Evolutionary conservation across 2,113 vertebrate genomes (phyloP).

Genomic region (Ginglymostoma cirratum): DNA sequence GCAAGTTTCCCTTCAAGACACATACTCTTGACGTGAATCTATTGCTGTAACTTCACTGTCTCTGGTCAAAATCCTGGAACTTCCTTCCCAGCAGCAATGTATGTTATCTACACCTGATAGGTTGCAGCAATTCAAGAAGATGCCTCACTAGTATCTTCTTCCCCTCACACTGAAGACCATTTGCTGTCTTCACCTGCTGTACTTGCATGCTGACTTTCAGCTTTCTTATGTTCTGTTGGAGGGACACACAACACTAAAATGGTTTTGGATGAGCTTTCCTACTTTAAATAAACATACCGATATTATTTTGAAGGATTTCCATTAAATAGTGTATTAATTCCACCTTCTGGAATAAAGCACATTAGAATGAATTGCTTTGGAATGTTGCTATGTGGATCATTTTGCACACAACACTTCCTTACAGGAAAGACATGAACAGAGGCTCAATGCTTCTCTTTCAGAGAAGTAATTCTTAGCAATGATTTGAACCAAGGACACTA

Average conservation of each 20-base stretch:
- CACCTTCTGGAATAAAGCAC: neutral
- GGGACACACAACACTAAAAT: neutral
- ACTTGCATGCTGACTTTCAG: no score
- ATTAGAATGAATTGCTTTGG: neutral
- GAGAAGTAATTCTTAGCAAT: neutral
- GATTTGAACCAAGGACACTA: neutral
- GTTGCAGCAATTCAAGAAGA: no score
- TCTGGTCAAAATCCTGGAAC: no score
- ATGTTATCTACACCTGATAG: no score
- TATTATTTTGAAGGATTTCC: neutral
- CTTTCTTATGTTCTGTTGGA: neutral
- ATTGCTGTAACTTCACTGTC: no score
- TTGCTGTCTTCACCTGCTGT: no score
- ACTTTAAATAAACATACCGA: neutral
- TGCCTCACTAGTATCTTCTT: no score
- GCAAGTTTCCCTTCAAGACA: no score
- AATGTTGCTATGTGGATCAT: neutral
- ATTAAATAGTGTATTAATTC: neutral
- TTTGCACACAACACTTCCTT: neutral
- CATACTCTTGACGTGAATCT: no score
- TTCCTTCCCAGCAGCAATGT: no score
- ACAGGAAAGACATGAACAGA: neutral
- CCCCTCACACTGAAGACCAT: no score
- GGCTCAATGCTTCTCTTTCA: neutral
- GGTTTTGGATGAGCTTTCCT: neutral